A percentile compares a stretch with the other conserved stretches of the same genome.
These are phyloP conservation scores for Trissonchulus latispiculum DNA, from an alignment of 2,888 invertebrate genomes.

Conservation along the genomic window DNA sequence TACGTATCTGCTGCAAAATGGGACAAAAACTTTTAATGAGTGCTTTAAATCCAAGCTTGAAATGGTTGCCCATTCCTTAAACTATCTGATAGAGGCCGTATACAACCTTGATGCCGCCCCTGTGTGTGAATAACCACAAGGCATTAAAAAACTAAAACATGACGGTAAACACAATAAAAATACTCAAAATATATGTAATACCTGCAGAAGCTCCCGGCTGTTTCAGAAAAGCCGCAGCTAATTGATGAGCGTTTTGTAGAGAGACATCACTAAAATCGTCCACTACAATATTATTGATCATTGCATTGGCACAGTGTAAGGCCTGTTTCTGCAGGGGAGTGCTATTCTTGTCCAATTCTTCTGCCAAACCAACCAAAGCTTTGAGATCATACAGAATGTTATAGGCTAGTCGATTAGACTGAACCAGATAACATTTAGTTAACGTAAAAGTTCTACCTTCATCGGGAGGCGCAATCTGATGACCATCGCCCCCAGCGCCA, in stretches of 20 bases:
- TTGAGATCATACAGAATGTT: background rate
- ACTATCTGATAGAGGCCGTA: too few relatives aligned
- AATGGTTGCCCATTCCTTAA: too few relatives aligned
- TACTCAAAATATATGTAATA: background rate
- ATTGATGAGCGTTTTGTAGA: background rate
- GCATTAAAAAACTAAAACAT: too few relatives aligned
- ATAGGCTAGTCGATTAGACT: background rate
- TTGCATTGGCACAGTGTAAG: background rate
- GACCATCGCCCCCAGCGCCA: slow-evolving; percentile 46
- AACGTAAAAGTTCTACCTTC: slow-evolving; percentile 43
- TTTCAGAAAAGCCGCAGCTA: background rate
- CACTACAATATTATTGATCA: background rate
- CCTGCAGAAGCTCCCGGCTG: background rate
- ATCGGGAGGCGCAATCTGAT: slow-evolving; percentile 47
- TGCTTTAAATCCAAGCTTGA: too few relatives aligned
- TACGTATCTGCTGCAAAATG: too few relatives aligned
- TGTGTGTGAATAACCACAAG: too few relatives aligned
- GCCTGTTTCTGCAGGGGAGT: background rate
- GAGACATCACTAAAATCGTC: background rate
- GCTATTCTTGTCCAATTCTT: background rate
- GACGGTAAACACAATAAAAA: background rate
- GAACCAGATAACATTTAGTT: slow-evolving; percentile 1
- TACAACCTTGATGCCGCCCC: too few relatives aligned
- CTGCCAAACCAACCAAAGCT: background rate
- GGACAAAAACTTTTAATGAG: too few relatives aligned